These are phyloP conservation scores for Plebejus melissa DNA, from an alignment of 2,888 invertebrate genomes.

Conservation along the genomic window DNA sequence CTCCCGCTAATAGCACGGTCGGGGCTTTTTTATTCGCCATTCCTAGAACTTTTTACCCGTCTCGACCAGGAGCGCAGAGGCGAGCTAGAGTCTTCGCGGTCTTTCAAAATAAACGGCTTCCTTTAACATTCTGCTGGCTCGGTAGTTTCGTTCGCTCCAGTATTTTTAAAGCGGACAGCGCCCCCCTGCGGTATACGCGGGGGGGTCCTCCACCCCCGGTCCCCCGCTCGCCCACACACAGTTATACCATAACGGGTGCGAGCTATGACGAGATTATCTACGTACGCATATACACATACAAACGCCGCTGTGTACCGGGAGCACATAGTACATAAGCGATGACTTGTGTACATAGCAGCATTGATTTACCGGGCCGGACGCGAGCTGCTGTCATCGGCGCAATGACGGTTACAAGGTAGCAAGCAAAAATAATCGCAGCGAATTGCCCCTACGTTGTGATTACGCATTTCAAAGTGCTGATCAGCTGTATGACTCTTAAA, in stretches of 20 bases:
- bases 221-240: slow-evolving; percentile 58
- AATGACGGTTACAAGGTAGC: slow-evolving; percentile 59
- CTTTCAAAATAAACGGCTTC: slow-evolving; percentile 72
- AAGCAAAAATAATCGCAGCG: slow-evolving; percentile 48
- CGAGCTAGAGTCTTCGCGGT: slow-evolving; percentile 49
- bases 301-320: slow-evolving; percentile 60
- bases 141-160: slow-evolving; percentile 65
- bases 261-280: slow-evolving; percentile 79
- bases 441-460: slow-evolving; percentile 30
- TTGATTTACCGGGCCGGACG: slow-evolving; percentile 71
- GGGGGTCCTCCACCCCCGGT: slow-evolving; percentile 41
- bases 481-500: slow-evolving; percentile 27
- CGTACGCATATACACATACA: slow-evolving; percentile 68
- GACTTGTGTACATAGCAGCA: slow-evolving; percentile 68
- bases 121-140: slow-evolving; percentile 62
- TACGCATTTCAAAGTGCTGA: slow-evolving; percentile 26
- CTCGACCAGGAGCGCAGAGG: slow-evolving; percentile 49
- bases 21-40: slow-evolving; percentile 50
- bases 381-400: slow-evolving; percentile 65
- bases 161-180: slow-evolving; percentile 76
- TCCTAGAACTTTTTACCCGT: slow-evolving; percentile 56
- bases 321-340: slow-evolving; percentile 68
- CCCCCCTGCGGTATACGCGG: slow-evolving; percentile 67
- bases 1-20: slow-evolving; percentile 51
- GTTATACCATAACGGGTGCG: slow-evolving; percentile 78